phyloP scores from a whole-genome alignment of 2,797 vertebrate genomes.

The Pterois miles region DNA sequence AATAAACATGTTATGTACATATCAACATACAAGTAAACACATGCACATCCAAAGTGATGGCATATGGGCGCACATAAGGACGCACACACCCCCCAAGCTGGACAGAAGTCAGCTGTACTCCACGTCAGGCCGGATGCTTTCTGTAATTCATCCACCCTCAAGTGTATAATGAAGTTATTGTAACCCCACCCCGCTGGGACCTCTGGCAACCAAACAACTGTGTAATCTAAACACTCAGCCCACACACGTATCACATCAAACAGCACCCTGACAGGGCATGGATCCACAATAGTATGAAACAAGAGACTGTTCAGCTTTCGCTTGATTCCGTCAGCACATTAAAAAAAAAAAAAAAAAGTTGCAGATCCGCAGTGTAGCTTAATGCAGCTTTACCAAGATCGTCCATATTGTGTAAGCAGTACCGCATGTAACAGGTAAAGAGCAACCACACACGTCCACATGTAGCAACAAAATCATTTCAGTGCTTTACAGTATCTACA shows the following conservation, averaged over 20 bases:
- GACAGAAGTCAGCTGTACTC: slow-evolving; percentile 37
- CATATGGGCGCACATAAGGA: neutral
- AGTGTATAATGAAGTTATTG: slow-evolving; percentile 69
- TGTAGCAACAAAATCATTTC: neutral
- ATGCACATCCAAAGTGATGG: neutral
- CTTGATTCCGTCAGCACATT: neutral
- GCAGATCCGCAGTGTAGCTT: neutral
- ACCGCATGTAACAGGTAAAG: neutral
- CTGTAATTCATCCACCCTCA: slow-evolving; percentile 56
- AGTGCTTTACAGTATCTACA: neutral
- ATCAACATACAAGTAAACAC: slow-evolving; percentile 4
- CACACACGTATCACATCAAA: slow-evolving; percentile 59
- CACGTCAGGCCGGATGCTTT: slow-evolving; percentile 38
- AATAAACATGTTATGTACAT: slow-evolving; percentile 9
- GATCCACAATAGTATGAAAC: slow-evolving; percentile 34
- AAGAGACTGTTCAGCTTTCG: slow-evolving; percentile 3
- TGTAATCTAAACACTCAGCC: slow-evolving; percentile 56
- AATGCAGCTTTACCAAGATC: neutral
- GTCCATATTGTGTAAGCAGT: neutral
- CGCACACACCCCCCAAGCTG: neutral
- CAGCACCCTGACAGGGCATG: slow-evolving; percentile 20
- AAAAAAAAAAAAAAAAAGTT: slow-evolving; percentile 5
- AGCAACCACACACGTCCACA: neutral
- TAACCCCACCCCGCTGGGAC: slow-evolving; percentile 63
- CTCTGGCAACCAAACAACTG: slow-evolving; percentile 55